Percentiles rank a stretch among this genome's conserved stretches.
phyloP scores from a whole-genome alignment of 2,113 vertebrate genomes.

The Oncorhynchus nerka region DNA sequence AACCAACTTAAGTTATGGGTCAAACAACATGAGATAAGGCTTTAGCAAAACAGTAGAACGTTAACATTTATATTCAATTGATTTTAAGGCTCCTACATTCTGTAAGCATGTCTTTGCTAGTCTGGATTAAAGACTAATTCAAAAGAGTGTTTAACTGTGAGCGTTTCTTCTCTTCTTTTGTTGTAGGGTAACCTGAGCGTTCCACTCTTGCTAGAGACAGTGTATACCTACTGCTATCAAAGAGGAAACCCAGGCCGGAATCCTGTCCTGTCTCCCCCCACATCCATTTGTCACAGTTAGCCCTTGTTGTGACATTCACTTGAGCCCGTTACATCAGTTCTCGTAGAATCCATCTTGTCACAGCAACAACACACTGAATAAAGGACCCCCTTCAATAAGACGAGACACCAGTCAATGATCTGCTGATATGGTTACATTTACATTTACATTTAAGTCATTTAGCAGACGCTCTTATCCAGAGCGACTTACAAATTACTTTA shows the following conservation, averaged over 20 bases:
- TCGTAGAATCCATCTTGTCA: not conserved
- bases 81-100: not conserved
- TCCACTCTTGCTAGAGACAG: no score
- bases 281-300: not conserved
- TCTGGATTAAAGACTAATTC: not conserved
- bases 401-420: no score
- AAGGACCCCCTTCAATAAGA: no score
- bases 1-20: constrained; percentile 5
- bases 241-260: not conserved
- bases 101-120: no score
- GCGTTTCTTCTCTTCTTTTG: not conserved
- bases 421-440: no score
- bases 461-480: no score
- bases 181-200: no score
- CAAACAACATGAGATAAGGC: not conserved
- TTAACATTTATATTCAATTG: not conserved
- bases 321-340: not conserved
- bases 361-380: not conserved
- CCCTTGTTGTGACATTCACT: not conserved
- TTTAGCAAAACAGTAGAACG: not conserved
- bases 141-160: not conserved
- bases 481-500: no score
- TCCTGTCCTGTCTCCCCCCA: not conserved
- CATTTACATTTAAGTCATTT: no score
- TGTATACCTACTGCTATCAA: not conserved